Conservation (phyloP, 2,113 vertebrate species). For the Nycticryphes semicollaris region DNA sequence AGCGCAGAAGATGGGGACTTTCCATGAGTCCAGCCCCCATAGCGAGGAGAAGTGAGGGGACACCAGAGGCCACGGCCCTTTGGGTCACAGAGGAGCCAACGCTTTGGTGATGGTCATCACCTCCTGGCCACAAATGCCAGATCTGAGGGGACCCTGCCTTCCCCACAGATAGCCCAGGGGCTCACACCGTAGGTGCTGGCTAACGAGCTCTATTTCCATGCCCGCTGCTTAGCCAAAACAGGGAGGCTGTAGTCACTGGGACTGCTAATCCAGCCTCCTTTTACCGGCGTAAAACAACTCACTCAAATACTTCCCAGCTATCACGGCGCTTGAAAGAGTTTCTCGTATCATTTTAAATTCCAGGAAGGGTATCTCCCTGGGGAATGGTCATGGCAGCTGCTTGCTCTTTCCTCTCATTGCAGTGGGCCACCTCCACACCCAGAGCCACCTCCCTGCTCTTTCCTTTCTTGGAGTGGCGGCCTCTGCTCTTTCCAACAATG, state of each 20-base stretch:
- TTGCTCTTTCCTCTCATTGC: slow-evolving; percentile 63
- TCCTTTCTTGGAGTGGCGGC: slow-evolving; percentile 34
- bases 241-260: background rate
- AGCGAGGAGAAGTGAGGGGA: background rate
- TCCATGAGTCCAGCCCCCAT: background rate
- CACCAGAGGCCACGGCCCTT: background rate
- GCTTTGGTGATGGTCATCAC: background rate
- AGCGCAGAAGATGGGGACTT: background rate
- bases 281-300: background rate
- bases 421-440: slow-evolving; percentile 54
- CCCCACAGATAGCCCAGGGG: background rate
- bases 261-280: background rate
- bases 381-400: slow-evolving; percentile 2
- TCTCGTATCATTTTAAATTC: slow-evolving; percentile 68
- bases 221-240: background rate
- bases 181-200: background rate
- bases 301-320: background rate
- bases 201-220: background rate
- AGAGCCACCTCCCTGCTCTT: slow-evolving; percentile 39
- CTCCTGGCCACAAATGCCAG: background rate
- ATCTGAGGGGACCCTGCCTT: background rate
- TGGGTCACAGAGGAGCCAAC: background rate
- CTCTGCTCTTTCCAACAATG: slow-evolving; percentile 54
- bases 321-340: background rate
- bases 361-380: slow-evolving; percentile 73